A percentile compares a stretch with the other conserved stretches of the same genome.
phyloP scores from a whole-genome alignment of 2,113 vertebrate species.

The Sphaerodactylus townsendi region DNA sequence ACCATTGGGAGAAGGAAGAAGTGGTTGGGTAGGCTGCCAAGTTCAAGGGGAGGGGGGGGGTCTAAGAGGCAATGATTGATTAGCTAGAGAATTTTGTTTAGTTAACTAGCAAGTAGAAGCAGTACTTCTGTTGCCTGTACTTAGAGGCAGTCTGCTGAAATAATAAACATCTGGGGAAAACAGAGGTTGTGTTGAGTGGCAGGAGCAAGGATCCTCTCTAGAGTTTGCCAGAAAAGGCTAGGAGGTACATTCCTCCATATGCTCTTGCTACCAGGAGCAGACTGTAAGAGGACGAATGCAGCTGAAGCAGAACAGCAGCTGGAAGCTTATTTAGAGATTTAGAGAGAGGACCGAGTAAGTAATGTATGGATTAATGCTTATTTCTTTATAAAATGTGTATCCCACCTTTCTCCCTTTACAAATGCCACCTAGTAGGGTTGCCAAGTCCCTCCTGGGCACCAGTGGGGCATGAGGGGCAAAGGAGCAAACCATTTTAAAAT shows the following conservation, averaged over 20 bases:
- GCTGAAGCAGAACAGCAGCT: neutral
- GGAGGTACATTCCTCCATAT: neutral
- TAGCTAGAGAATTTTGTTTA: conserved; percentile 2
- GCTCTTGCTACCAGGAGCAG: neutral
- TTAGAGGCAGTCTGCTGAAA: neutral
- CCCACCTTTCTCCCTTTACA: too few relatives aligned
- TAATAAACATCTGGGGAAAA: neutral
- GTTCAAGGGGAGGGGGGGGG: neutral
- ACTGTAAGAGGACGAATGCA: neutral
- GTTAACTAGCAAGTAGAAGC: neutral
- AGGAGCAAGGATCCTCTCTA: neutral
- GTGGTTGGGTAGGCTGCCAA: neutral
- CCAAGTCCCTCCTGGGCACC: too few relatives aligned
- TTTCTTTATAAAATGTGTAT: too few relatives aligned
- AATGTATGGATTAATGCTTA: neutral
- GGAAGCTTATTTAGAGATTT: neutral
- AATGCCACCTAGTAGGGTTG: too few relatives aligned
- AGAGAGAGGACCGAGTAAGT: too few relatives aligned
- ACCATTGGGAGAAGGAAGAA: neutral
- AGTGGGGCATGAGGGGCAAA: too few relatives aligned
- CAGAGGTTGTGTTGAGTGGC: too few relatives aligned
- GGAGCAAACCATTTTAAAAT: too few relatives aligned
- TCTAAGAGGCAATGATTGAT: neutral
- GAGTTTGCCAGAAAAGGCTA: neutral
- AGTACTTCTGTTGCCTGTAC: neutral